These are phyloP conservation scores for Oophaga sylvatica DNA, from an alignment of 2,797 vertebrate species.

Conservation along the genomic window DNA sequence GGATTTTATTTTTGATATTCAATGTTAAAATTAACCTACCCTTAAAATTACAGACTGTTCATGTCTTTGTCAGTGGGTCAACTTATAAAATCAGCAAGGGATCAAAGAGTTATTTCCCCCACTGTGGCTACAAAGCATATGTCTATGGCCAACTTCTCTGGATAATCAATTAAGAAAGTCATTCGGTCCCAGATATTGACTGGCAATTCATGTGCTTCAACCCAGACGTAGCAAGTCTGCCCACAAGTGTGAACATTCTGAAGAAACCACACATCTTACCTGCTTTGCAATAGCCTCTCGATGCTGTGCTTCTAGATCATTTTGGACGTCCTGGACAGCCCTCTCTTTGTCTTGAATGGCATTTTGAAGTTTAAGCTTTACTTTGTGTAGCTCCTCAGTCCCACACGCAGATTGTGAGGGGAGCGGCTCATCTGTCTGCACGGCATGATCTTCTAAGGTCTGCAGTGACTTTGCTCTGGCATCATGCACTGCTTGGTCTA, in stretches of 20 bases:
- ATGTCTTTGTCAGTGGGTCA: too few species aligned
- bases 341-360: slow-evolving; percentile 72
- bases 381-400: slow-evolving; percentile 69
- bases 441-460: slow-evolving; percentile 70
- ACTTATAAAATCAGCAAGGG: too few species aligned
- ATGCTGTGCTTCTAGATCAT: slow-evolving; percentile 78
- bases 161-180: neutral
- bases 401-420: slow-evolving; percentile 66
- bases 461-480: slow-evolving; percentile 62
- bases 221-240: neutral
- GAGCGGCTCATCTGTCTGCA: slow-evolving; percentile 77
- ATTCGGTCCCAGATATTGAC: neutral
- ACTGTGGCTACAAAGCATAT: too few species aligned
- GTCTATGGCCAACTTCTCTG: too few species aligned
- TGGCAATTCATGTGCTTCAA: neutral
- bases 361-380: slow-evolving; percentile 73
- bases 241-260: neutral
- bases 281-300: slow-evolving; percentile 76
- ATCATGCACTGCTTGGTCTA: slow-evolving; percentile 73
- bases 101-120: too few species aligned
- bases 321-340: slow-evolving; percentile 75
- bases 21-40: too few species aligned
- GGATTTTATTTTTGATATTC: too few species aligned
- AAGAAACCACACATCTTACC: slow-evolving; percentile 65
- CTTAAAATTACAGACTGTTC: too few species aligned